phyloP scores from a whole-genome alignment of 53 echinoderm and acorn worm species.

The Luidia sarsii region DNA sequence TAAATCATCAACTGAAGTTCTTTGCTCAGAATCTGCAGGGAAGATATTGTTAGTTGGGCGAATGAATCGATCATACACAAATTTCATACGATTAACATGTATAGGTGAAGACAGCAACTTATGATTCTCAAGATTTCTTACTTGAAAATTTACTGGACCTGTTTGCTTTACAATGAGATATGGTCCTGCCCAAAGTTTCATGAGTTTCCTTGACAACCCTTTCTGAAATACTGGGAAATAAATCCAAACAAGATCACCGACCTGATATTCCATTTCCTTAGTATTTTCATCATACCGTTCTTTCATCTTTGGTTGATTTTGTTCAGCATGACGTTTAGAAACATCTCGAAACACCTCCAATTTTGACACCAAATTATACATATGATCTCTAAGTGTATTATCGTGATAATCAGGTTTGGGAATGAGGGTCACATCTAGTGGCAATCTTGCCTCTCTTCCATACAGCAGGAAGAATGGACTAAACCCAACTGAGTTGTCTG shows the following conservation, averaged over 20 bases:
- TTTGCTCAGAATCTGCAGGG: not conserved
- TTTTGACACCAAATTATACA: not conserved
- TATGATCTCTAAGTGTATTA: not conserved
- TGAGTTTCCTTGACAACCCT: conserved; percentile 8
- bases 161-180: conserved; percentile 9
- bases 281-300: too few relatives aligned
- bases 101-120: not conserved
- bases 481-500: conserved; percentile 13
- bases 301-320: too few relatives aligned
- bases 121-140: too few relatives aligned
- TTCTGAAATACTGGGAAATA: not conserved
- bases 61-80: not conserved
- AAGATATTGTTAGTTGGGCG: not conserved
- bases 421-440: conserved; percentile 19
- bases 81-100: conserved; percentile 18
- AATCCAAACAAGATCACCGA: not conserved
- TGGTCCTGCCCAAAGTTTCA: not conserved
- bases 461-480: conserved; percentile 34
- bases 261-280: not conserved
- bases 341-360: not conserved
- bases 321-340: too few relatives aligned
- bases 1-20: not conserved
- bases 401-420: not conserved
- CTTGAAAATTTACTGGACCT: not conserved
- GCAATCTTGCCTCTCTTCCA: conserved; percentile 16